Percentiles rank a stretch among this genome's conserved stretches.
Conservation (phyloP, 92 coral and sea anemone genomes). For the Ricordea florida region DNA sequence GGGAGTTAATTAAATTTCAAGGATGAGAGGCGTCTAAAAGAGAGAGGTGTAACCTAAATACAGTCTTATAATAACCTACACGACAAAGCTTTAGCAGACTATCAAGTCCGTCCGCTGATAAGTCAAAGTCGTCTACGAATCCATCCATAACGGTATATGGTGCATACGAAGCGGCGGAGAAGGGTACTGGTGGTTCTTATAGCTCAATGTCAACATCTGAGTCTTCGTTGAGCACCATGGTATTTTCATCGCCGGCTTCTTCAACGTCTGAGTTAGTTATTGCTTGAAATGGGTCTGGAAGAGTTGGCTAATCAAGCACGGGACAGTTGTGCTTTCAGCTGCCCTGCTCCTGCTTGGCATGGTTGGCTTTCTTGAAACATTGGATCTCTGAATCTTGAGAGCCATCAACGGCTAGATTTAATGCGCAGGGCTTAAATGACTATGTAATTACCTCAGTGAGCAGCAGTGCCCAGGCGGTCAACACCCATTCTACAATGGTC, state of each 20-base stretch:
- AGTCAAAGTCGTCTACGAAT: background rate
- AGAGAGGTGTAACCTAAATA: conserved; percentile 28
- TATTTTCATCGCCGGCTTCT: conserved; percentile 28
- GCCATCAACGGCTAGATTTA: conserved; percentile 40
- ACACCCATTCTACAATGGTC: conserved; percentile 50
- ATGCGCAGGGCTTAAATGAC: conserved; percentile 16
- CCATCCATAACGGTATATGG: conserved; percentile 17
- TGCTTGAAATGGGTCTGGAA: conserved; percentile 39
- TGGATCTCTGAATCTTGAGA: conserved; percentile 36
- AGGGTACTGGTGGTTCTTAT: conserved; percentile 40
- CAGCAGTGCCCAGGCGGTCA: conserved; percentile 39
- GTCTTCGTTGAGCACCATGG: conserved; percentile 38
- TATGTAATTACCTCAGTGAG: conserved; percentile 1
- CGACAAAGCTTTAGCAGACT: conserved; percentile 44
- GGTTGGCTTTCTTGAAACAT: conserved; percentile 34
- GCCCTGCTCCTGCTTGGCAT: conserved; percentile 17
- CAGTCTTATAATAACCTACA: conserved; percentile 36
- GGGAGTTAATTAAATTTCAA: background rate
- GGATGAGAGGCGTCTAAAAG: background rate
- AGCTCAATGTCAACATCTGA: conserved; percentile 40
- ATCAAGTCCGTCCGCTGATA: conserved; percentile 42
- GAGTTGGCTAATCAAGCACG: conserved; percentile 40
- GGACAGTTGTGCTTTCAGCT: conserved; percentile 44
- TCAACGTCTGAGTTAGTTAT: conserved; percentile 25
- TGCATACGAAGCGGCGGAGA: conserved; percentile 9